A percentile compares a stretch with the other conserved stretches of the same genome.
Conservation (phyloP, 2,888 invertebrate species). For the Calliscelio sp. region DNA sequence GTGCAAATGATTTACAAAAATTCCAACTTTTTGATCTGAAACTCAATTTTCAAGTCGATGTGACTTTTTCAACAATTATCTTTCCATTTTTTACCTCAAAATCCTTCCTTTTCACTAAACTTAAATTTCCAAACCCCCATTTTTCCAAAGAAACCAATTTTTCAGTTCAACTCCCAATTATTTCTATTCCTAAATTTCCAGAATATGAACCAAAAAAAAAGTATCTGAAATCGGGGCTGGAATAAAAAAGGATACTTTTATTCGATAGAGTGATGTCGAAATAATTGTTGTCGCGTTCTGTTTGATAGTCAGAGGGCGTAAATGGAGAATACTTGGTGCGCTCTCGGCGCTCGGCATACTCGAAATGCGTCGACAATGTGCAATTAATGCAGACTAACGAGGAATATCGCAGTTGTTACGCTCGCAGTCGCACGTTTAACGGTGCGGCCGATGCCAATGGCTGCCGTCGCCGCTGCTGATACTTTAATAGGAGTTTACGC, state of each 20-base stretch:
- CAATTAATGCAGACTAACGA: conserved; percentile 66
- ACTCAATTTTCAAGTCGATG: no score
- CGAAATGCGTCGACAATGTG: conserved; percentile 58
- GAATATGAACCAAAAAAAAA: no score
- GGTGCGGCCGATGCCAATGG: conserved; percentile 29
- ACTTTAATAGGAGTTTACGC: conserved; percentile 52
- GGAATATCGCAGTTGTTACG: conserved; percentile 57
- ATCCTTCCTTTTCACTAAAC: no score
- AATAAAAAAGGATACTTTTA: background rate
- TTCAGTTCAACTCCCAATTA: no score
- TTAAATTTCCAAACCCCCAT: no score
- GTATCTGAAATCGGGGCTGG: no score
- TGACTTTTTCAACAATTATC: no score
- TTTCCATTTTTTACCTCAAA: no score
- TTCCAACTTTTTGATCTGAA: no score
- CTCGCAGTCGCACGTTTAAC: conserved; percentile 24
- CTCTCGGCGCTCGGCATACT: conserved; percentile 33
- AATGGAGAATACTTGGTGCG: conserved; percentile 51
- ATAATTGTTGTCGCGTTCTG: conserved; percentile 40
- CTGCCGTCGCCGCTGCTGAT: conserved; percentile 13
- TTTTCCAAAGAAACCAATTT: no score
- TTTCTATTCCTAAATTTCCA: no score
- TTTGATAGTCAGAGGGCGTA: conserved; percentile 36
- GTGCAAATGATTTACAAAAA: no score
- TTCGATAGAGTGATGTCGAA: conserved; percentile 10